phyloP scores from a whole-genome alignment of 2,797 vertebrate species.

The Diceros bicornis region DNA sequence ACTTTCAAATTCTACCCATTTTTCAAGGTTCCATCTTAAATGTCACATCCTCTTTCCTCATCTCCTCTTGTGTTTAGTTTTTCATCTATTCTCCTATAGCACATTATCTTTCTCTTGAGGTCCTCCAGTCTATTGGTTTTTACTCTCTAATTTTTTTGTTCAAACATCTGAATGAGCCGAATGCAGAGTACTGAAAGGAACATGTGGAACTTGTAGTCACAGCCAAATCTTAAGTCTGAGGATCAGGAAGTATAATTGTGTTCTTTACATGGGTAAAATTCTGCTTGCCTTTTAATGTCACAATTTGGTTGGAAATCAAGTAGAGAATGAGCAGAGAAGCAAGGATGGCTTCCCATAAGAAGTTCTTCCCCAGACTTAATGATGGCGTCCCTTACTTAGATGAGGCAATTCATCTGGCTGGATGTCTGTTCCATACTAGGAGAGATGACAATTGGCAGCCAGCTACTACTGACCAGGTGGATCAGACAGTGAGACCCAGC shows the following conservation, averaged over 20 bases:
- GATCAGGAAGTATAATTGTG: not conserved
- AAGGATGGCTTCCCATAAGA: not conserved
- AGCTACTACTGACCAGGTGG: not conserved
- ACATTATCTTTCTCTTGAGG: not conserved
- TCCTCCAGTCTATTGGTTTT: not conserved
- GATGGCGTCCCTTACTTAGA: not conserved
- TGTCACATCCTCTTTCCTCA: not conserved
- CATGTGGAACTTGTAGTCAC: constrained; percentile 18
- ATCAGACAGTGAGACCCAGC: constrained; percentile 74
- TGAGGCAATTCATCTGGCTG: not conserved
- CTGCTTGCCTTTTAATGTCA: not conserved
- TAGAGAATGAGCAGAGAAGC: not conserved
- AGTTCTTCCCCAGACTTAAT: not conserved
- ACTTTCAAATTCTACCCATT: constrained; percentile 21
- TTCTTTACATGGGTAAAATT: constrained; percentile 3
- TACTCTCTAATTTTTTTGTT: not conserved
- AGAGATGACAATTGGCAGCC: constrained; percentile 16
- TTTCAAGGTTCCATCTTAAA: constrained; percentile 8
- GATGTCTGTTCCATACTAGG: constrained; percentile 30
- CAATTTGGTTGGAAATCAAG: not conserved
- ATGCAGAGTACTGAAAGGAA: not conserved
- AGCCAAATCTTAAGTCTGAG: not conserved
- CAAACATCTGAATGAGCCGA: constrained; percentile 40
- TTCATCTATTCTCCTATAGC: not conserved
- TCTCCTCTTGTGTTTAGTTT: not conserved